These are phyloP conservation scores for Lobophora halterata DNA, from an alignment of 2,888 invertebrate genomes.

Conservation along the genomic window DNA sequence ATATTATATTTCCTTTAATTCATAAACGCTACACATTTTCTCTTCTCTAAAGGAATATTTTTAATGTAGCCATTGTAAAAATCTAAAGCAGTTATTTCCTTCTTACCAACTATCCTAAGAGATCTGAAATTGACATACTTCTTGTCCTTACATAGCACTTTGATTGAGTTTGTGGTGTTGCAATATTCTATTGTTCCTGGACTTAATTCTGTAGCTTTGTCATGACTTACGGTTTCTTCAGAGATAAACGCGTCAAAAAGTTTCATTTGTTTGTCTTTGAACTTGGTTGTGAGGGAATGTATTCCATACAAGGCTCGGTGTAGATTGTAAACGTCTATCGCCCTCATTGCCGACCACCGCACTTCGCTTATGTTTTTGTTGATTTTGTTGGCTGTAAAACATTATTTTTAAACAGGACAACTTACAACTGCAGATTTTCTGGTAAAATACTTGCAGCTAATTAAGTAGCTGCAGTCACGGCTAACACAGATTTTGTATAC, in stretches of 20 bases:
- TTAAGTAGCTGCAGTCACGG: no score
- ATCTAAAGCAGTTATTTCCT: slow-evolving; percentile 87
- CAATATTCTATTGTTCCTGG: slow-evolving; percentile 83
- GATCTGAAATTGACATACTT: slow-evolving; percentile 83
- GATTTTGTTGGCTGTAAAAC: slow-evolving; percentile 87
- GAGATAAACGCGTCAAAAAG: slow-evolving; percentile 81
- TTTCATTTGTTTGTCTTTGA: slow-evolving; percentile 82
- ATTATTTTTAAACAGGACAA: background rate
- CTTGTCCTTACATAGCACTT: slow-evolving; percentile 84
- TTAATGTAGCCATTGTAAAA: slow-evolving; percentile 93
- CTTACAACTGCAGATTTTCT: no score
- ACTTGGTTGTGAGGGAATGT: slow-evolving; percentile 82
- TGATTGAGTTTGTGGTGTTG: slow-evolving; percentile 77
- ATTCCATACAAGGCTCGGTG: slow-evolving; percentile 85
- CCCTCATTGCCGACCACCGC: slow-evolving; percentile 83
- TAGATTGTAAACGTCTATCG: slow-evolving; percentile 84
- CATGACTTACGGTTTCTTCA: slow-evolving; percentile 37
- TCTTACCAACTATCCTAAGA: slow-evolving; percentile 84
- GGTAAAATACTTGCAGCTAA: no score
- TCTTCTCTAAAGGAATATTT: slow-evolving; percentile 66
- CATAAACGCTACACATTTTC: slow-evolving; percentile 56
- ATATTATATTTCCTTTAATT: slow-evolving; percentile 33
- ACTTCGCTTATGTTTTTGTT: slow-evolving; percentile 81
- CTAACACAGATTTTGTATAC: no score
- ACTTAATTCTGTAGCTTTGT: slow-evolving; percentile 37